These are phyloP conservation scores for Tachyglossus aculeatus DNA, from an alignment of 2,797 vertebrate species.

Conservation along the genomic window DNA sequence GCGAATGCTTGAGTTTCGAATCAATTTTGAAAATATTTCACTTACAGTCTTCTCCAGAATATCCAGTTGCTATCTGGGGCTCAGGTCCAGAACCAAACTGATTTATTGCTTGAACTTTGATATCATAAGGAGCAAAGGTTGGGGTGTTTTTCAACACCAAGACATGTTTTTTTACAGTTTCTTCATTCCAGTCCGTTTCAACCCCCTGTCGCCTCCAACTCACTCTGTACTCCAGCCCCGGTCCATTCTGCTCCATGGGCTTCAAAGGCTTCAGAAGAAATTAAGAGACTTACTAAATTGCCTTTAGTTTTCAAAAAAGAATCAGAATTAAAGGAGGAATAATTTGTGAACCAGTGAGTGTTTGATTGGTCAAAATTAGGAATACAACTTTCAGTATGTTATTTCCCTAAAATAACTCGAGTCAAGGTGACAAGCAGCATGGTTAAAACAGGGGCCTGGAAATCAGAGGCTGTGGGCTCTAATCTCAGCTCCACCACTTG, in stretches of 20 bases:
- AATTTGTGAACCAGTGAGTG: not conserved
- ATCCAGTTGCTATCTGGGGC: constrained; percentile 82
- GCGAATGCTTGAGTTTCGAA: not conserved
- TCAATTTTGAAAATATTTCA: constrained; percentile 10
- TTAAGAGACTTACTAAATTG: not conserved
- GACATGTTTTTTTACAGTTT: constrained; percentile 86
- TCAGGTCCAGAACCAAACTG: constrained; percentile 86
- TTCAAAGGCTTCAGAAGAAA: constrained; percentile 81
- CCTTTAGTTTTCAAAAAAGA: no score
- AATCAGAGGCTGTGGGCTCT: no score
- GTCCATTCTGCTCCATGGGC: constrained; percentile 87
- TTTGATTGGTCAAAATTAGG: not conserved
- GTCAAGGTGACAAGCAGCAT: no score
- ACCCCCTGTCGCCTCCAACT: constrained; percentile 84
- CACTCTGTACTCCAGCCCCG: constrained; percentile 91
- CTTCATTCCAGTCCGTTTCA: constrained; percentile 84
- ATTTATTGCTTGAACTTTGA: constrained; percentile 91
- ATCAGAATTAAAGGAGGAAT: no score
- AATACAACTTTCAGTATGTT: not conserved
- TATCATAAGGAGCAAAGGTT: constrained; percentile 91
- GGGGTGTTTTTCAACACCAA: constrained; percentile 87
- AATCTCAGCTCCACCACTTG: no score
- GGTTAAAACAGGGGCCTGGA: no score
- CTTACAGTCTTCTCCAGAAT: constrained; percentile 96
- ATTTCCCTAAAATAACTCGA: not conserved